Evolutionary conservation across 2,888 invertebrate genomes (phyloP).

Genomic region (Hedya salicella): DNA sequence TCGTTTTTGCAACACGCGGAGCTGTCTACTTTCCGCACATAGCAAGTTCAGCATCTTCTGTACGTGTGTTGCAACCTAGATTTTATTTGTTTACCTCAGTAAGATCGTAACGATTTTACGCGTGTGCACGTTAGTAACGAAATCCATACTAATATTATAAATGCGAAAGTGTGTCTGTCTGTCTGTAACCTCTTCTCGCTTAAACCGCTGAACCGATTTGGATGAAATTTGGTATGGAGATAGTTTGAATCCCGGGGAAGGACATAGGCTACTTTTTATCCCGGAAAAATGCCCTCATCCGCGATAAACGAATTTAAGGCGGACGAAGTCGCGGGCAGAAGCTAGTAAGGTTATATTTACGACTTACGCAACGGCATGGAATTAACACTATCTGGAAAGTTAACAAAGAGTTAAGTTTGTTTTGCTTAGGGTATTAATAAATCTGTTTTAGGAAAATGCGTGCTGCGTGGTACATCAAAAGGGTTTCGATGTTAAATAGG

Average conservation of each 20-base stretch:
- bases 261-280: too few species aligned
- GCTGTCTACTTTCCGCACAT: too few species aligned
- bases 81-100: constrained; percentile 29
- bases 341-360: constrained; percentile 12
- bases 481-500: background rate
- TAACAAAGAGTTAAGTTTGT: constrained; percentile 6
- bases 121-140: constrained; percentile 20
- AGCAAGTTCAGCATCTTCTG: constrained; percentile 7
- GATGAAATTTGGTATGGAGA: too few species aligned
- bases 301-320: too few species aligned
- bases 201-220: too few species aligned
- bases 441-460: background rate
- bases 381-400: constrained; percentile 18
- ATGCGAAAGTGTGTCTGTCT: too few species aligned
- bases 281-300: too few species aligned
- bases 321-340: too few species aligned
- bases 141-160: too few species aligned
- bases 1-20: too few species aligned
- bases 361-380: constrained; percentile 6
- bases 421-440: constrained; percentile 5
- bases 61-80: constrained; percentile 20
- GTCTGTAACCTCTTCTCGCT: too few species aligned
- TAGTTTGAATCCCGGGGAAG: too few species aligned
- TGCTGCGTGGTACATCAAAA: background rate
- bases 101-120: constrained; percentile 20